Base-by-base conservation (phyloP, 2,113 vertebrate genomes). In the Echinops telfairi region DNA sequence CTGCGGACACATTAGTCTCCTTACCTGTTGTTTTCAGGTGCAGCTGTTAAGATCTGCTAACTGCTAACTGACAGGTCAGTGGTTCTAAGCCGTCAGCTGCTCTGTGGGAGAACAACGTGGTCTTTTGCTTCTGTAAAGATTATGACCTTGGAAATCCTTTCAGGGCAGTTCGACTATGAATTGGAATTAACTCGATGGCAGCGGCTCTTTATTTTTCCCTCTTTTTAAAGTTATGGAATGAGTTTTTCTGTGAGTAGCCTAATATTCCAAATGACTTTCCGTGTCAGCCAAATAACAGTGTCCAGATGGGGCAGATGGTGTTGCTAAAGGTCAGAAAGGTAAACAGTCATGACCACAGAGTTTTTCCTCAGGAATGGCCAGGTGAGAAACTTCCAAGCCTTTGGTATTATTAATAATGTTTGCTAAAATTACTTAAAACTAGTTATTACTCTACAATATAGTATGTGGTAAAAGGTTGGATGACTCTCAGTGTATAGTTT, bases 391-490 rank as follows among this genome's bases (percentile, higher is more conserved):
- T 77, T 83, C 19, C 1, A 29, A 68, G 20, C 11, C 1, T 29
- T 57, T 75, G n/a, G 25, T 31, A 27, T 47, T 79, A 6, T 29
- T 66, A 77, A 71, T 95, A 27, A 73, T 66, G 27, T 38, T 89
- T 88, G 68, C 58, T 90, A 73, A 88, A 77, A 57, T 79, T 86
- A 57, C 84, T 88, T 36, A 93, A 79, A 20, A 27, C 66, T 19
- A 53, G 58, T 89, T 27, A 29, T 29, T 86, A 68, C 17, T 89
- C 88, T 43, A 33, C 3, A 84, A 20, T 84, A 15, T 78, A 70
- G 15, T 60, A 1, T 71, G 60, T 38, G 25, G 36, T 88, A 91
- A 86, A 70, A 66, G 40, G 8, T 8, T 90, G 57, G 27, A 29
- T 68, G 84, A 66, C 78, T 77, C 14, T 84, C 83, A 82, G 25